Evolutionary conservation across 2,113 vertebrate species (phyloP).

Genomic region (Ochotona princeps): DNA sequence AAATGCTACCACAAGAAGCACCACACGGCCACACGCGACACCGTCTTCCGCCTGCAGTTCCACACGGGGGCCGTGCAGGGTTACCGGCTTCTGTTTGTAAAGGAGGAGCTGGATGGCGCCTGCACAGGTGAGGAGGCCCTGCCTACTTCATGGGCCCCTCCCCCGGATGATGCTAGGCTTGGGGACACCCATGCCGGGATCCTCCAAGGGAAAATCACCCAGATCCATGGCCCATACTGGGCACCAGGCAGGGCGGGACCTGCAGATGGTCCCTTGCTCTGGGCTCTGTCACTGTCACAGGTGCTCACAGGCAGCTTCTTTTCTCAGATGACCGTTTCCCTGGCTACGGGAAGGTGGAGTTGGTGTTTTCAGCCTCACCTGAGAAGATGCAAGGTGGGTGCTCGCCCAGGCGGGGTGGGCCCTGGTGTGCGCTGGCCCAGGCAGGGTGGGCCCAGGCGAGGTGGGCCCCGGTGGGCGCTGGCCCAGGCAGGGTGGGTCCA

Average conservation of each 20-base stretch:
- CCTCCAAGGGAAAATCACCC: too few species aligned
- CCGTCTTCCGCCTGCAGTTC: constrained; percentile 96
- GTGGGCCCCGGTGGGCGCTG: too few species aligned
- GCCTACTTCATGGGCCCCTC: too few species aligned
- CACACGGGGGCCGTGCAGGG: constrained; percentile 96
- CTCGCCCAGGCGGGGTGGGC: not conserved
- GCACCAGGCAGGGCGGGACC: fast-evolving
- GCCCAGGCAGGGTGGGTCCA: too few species aligned
- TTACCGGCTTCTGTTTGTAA: constrained; percentile 90
- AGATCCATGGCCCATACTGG: too few species aligned
- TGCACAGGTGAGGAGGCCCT: constrained; percentile 88
- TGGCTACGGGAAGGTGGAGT: constrained; percentile 93
- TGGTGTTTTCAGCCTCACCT: constrained; percentile 94
- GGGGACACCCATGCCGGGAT: too few species aligned
- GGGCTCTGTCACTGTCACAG: fast-evolving
- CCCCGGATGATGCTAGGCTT: too few species aligned
- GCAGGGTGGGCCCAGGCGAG: too few species aligned
- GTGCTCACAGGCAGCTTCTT: not conserved
- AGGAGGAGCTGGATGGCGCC: constrained; percentile 94
- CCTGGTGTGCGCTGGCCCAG: too few species aligned
- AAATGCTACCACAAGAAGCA: constrained; percentile 96
- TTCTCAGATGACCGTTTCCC: constrained; percentile 93
- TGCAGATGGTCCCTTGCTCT: fast-evolving
- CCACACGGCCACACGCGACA: constrained; percentile 88
- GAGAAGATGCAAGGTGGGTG: constrained; percentile 93